phyloP scores from a whole-genome alignment of 1,140 invertebrate species.

The Pantala flavescens region DNA sequence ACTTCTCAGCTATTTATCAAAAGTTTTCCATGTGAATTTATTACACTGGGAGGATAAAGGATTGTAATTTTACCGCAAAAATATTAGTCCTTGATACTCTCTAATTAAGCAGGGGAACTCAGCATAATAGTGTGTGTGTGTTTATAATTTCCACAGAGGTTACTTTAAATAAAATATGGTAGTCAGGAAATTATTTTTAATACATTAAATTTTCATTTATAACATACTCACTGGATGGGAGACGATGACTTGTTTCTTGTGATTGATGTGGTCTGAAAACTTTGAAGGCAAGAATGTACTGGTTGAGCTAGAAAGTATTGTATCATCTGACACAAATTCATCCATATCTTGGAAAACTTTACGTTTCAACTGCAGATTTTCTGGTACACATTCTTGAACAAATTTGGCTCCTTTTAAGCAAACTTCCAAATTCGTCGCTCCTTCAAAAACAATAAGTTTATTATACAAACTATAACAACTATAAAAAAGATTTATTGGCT shows the following conservation, averaged over 20 bases:
- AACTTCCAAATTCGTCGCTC: slow-evolving; percentile 50
- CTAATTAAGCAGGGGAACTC: too few relatives aligned
- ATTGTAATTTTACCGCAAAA: too few relatives aligned
- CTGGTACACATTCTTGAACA: slow-evolving; percentile 86
- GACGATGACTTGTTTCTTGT: slow-evolving; percentile 63
- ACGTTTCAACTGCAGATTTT: slow-evolving; percentile 73
- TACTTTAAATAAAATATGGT: too few relatives aligned
- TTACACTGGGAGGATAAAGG: too few relatives aligned
- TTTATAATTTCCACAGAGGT: too few relatives aligned
- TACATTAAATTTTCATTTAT: too few relatives aligned
- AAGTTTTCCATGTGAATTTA: too few relatives aligned
- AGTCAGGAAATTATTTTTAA: too few relatives aligned
- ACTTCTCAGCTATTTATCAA: too few relatives aligned
- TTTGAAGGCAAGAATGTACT: slow-evolving; percentile 80
- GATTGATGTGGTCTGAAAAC: slow-evolving; percentile 67
- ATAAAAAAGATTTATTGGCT: not conserved
- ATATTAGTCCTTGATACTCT: too few relatives aligned
- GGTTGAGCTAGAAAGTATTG: slow-evolving; percentile 81
- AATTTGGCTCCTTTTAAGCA: slow-evolving; percentile 60
- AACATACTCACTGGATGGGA: slow-evolving; percentile 78
- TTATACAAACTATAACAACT: not conserved
- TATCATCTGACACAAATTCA: slow-evolving; percentile 51
- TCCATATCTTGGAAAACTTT: slow-evolving; percentile 72
- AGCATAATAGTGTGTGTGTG: too few relatives aligned
- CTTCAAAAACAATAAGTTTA: slow-evolving; percentile 35